Base-by-base conservation (phyloP, 2,888 invertebrate species). In the Stenichneumon culpator region DNA sequence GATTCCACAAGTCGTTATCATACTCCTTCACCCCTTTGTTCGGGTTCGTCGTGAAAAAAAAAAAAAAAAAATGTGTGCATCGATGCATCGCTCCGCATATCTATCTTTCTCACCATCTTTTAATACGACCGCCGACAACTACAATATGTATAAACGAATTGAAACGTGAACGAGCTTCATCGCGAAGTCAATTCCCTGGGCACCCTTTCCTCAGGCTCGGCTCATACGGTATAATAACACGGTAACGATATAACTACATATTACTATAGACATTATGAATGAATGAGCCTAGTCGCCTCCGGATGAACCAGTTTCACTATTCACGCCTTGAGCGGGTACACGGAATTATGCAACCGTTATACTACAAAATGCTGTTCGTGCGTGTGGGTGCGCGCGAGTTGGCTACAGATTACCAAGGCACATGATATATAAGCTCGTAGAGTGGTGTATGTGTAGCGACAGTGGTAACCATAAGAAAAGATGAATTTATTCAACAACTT, bases 231-330 rank as follows among this genome's bases (percentile, higher is more conserved):
- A 69, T 77, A 70, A 78, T 72, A 73, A 78, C 54, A 44, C 19
- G 44, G 11, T 32, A 54, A 44, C 54, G 11, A 67, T 25, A 2
- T 50, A 44, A 11, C 32, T 19, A 4, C 5, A 60, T 14, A 75
- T 67, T 36, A 65, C 65, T 44, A 44, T 47, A 44, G 44, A 52
- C 50, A 79, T 79, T 77, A 84, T 73, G 77, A 81, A 84, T 84
- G 84, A 84, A 84, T 54, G 75, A 54, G 73, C 69, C 79, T 32
- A 79, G 63, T 70, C 57, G 36, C 70, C 69, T 47, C 57, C 74
- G 54, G 84, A 82, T 82, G 82, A 85, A 82, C 84, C 84, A 82
- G 82, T 85, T 85, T 81, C 75, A 70, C 79, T 70, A 82, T 85
- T 79, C 74, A 79, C 74, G 75, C 74, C 57, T 67, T 54, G 36